Evolutionary conservation across 2,113 vertebrate species (phyloP), one percentile per base, ranked within the genome.

Genomic region (Amblyornis subalaris): DNA sequence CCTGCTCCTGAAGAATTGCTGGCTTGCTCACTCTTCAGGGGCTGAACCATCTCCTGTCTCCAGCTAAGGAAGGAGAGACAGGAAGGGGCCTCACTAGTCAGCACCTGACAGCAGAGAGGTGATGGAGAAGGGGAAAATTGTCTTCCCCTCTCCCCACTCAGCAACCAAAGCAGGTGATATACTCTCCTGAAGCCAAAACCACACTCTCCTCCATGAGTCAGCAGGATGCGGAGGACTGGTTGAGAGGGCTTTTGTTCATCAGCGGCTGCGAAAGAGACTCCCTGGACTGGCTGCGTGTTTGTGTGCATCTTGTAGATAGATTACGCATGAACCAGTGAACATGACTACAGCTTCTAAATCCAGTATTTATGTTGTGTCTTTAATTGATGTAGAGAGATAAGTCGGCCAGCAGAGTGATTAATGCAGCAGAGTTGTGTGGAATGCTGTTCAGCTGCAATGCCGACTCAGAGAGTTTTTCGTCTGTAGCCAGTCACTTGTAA

Each of bases 311-410:
- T 91, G 74, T 75, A 88, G 88, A 96, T 95, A 94, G 91, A 93
- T 95, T 74, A 73, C 1, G 0, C 81, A 76, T 42, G 67, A 87
- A 80, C 78, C 82, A 91, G 66, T 73, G 85, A 94, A 80, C 50
- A 85, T 76, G 85, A 88, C 71, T 91, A 44, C 58, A 92, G 81
- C 84, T 91, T 94, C 91, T 95, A 85, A 95, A 94, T 85, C 81
- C 75, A 79, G 89, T 89, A 76, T 95, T 95, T 95, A 89, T 91
- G 60, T 94, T 93, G 75, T 94, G 85, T 94, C 71, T 89, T 95
- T 76, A 91, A 75, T 91, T 93, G 87, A 79, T 89, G 71, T 64
- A 58, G 71, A 55, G 64, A 60, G 74, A 26, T 55, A 93, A 93
- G 51, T 91, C 71, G 82, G 66, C 85, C 87, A 95, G 88, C 85